Evolutionary conservation across 2,888 invertebrate species (phyloP).

Genomic region (Clistopyga incitator): DNA sequence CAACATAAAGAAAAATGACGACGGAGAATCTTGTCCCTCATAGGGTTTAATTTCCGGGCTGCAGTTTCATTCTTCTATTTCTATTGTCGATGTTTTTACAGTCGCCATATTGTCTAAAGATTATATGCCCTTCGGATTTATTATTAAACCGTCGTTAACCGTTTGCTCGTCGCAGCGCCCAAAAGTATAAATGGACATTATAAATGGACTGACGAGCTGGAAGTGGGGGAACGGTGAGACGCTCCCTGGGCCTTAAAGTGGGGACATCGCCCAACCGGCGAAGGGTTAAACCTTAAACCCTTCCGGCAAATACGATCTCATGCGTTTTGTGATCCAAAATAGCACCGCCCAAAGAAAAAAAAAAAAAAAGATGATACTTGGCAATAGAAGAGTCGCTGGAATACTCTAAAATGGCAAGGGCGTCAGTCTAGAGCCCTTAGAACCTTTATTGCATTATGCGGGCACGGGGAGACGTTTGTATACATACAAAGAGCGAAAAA

Average conservation of each 20-base stretch:
- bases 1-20: neutral
- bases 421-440: neutral
- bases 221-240: neutral
- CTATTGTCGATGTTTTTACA: neutral
- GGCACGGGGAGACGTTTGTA: neutral
- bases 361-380: neutral
- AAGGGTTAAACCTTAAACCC: neutral
- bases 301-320: neutral
- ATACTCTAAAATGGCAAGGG: neutral
- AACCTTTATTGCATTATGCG: neutral
- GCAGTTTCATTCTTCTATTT: neutral
- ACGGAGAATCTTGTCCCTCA: too few relatives aligned
- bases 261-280: neutral
- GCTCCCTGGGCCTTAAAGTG: neutral
- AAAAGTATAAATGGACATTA: neutral
- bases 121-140: neutral
- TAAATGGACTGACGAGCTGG: neutral
- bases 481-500: conserved; percentile 20
- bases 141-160: conserved; percentile 2
- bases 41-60: neutral
- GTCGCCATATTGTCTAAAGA: neutral
- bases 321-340: neutral
- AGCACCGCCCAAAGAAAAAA: neutral
- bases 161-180: neutral
- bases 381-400: neutral